Evolutionary conservation across 2,113 vertebrate species (phyloP).

Genomic region (Myiagra hebetior): DNA sequence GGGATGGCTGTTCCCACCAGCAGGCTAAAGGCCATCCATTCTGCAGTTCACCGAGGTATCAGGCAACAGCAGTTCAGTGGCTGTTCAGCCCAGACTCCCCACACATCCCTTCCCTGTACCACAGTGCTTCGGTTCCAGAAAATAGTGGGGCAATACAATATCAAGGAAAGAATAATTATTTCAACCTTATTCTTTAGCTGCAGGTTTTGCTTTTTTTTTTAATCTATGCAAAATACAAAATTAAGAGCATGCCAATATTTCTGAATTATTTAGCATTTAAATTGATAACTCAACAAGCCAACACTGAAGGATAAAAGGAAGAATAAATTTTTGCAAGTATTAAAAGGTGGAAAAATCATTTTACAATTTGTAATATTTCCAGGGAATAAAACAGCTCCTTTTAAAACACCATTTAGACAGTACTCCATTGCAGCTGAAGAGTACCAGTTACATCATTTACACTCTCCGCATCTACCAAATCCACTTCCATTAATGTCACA

Average conservation of each 20-base stretch:
- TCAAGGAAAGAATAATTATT: neutral
- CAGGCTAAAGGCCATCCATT: rapidly evolving
- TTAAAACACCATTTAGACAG: neutral
- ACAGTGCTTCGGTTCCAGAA: neutral
- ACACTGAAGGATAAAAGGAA: neutral
- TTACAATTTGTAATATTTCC: neutral
- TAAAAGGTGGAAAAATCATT: neutral
- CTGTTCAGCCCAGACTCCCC: neutral
- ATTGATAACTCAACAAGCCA: neutral
- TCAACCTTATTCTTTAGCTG: neutral
- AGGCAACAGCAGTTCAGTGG: neutral
- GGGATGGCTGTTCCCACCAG: neutral
- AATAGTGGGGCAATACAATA: rapidly evolving
- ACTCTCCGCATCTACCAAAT: neutral
- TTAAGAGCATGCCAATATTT: neutral
- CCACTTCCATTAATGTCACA: neutral
- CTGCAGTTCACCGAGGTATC: neutral
- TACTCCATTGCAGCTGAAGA: neutral
- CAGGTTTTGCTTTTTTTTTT: neutral
- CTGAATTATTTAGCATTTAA: neutral
- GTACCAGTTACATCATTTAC: neutral
- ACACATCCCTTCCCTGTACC: rapidly evolving
- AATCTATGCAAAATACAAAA: neutral
- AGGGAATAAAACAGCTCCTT: neutral
- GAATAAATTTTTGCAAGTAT: neutral